Conservation (phyloP, 1,140 invertebrate species). For the silkworm (Bombyx mori) region ASM3026992v2 NC_085112.1:4945001-4945500, state of each 20-base stretch:
- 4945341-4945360: background rate
- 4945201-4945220: conserved; percentile 1
- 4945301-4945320: conserved; percentile 4
- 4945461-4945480: too few species aligned
- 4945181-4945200: background rate
- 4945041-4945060: background rate
- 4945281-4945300: background rate
- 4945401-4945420: background rate
- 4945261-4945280: too few species aligned
- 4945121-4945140: background rate
- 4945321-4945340: conserved; percentile 3
- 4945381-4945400: background rate
- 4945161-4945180: too few species aligned
- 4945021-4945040: background rate
- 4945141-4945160: too few species aligned
- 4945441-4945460: too few species aligned
- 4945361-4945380: background rate
- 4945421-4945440: too few species aligned
- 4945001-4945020: background rate
- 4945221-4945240: too few species aligned
- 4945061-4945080: background rate
- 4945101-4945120: background rate
- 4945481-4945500: too few species aligned
- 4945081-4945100: background rate
- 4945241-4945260: too few species aligned